These are phyloP conservation scores for Telenomus remus DNA, from an alignment of 1,140 invertebrate genomes.

Conservation along the genomic window DNA sequence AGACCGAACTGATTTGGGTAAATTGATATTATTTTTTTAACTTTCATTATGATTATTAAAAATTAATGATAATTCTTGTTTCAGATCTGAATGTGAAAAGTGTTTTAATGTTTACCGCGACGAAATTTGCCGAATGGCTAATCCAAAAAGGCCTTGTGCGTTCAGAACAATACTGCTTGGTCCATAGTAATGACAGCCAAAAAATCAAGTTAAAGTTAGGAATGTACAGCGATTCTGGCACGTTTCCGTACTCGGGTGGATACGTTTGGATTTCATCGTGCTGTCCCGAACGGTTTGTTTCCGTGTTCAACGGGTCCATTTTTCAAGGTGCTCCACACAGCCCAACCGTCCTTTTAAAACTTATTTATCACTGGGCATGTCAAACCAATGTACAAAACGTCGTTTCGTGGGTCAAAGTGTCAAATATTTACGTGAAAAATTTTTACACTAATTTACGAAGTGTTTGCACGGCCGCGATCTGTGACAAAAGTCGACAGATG, in stretches of 20 bases:
- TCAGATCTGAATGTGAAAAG: constrained; percentile 83
- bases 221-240: constrained; percentile 88
- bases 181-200: constrained; percentile 75
- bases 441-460: constrained; percentile 87
- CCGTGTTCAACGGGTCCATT: constrained; percentile 89
- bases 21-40: too few relatives aligned
- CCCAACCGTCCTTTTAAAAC: constrained; percentile 86
- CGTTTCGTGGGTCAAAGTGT: constrained; percentile 90
- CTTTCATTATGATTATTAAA: too few relatives aligned
- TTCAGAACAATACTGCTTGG: constrained; percentile 84
- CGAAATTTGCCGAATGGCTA: constrained; percentile 91
- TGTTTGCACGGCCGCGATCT: constrained; percentile 85
- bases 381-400: constrained; percentile 92
- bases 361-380: constrained; percentile 93
- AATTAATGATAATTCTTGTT: too few relatives aligned
- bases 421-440: constrained; percentile 84
- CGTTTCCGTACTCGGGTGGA: constrained; percentile 89
- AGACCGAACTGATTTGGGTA: constrained; percentile 75
- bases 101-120: constrained; percentile 84
- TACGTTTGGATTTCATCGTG: constrained; percentile 93
- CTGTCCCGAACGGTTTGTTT: constrained; percentile 87
- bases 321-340: constrained; percentile 89
- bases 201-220: constrained; percentile 83
- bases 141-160: constrained; percentile 88
- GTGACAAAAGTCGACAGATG: constrained; percentile 82